These are phyloP conservation scores for Pardalotus punctatus DNA, from an alignment of 2,113 vertebrate species.

Conservation along the genomic window DNA sequence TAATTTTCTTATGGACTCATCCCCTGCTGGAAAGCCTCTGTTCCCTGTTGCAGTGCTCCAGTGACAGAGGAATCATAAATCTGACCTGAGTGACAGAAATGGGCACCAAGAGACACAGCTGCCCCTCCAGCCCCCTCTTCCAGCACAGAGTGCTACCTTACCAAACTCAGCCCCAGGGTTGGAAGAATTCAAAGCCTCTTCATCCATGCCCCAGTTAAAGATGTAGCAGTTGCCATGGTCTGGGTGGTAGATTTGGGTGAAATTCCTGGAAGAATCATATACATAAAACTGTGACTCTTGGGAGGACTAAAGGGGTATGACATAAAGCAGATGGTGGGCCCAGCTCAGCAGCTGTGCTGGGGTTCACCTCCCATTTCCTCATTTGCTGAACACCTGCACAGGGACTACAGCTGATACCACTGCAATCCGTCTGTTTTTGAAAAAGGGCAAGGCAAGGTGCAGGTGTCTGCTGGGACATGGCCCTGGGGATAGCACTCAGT, in stretches of 20 bases:
- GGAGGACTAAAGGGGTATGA: background rate
- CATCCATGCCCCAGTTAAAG: conserved; percentile 81
- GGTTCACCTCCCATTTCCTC: background rate
- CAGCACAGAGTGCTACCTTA: background rate
- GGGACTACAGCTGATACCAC: background rate
- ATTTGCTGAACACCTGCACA: background rate
- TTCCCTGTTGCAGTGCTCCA: background rate
- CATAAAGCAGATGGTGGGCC: background rate
- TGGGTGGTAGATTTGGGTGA: conserved; percentile 78
- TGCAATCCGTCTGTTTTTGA: background rate
- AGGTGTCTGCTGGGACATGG: background rate
- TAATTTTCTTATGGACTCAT: background rate
- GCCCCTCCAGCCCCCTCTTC: background rate
- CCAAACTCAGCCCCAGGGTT: conserved; percentile 80
- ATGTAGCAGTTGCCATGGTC: conserved; percentile 83
- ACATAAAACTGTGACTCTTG: background rate
- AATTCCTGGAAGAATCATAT: conserved; percentile 71
- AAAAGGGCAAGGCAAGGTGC: background rate
- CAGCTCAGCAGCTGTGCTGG: background rate
- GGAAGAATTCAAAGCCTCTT: conserved; percentile 70
- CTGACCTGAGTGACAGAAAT: background rate
- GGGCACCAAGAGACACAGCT: rapidly evolving
- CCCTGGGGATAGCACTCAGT: background rate
- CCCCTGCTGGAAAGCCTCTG: background rate
- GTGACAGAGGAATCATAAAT: background rate